A percentile compares a stretch with the other conserved stretches of the same genome.
These are phyloP conservation scores for Protaetia brevitarsis DNA, from an alignment of 1,140 invertebrate species.

Conservation along the genomic window DNA sequence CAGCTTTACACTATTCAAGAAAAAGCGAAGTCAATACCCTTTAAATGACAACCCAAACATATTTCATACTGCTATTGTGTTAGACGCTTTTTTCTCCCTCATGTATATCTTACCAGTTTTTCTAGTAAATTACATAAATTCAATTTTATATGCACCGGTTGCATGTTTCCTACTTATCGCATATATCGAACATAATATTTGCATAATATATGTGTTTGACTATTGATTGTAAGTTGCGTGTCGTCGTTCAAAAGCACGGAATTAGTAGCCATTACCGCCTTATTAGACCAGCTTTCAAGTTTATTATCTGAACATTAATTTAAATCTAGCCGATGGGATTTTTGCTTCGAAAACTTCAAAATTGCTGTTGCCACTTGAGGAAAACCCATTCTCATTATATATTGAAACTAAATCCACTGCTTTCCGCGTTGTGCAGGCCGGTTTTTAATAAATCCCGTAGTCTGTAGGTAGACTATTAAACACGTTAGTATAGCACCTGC, in stretches of 20 bases:
- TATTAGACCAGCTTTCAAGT: slow-evolving; percentile 15
- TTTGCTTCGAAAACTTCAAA: too few species aligned
- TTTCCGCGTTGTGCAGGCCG: background rate
- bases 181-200: slow-evolving; percentile 32
- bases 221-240: slow-evolving; percentile 29
- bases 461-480: background rate
- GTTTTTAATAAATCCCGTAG: background rate
- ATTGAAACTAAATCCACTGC: too few species aligned
- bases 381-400: too few species aligned
- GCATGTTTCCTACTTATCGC: slow-evolving; percentile 29
- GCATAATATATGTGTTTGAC: slow-evolving; percentile 31
- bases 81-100: too few species aligned
- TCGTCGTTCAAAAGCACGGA: slow-evolving; percentile 24
- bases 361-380: too few species aligned
- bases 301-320: background rate
- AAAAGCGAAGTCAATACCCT: too few species aligned
- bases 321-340: too few species aligned
- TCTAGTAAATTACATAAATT: slow-evolving; percentile 30
- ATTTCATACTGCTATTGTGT: too few species aligned
- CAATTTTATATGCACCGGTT: slow-evolving; percentile 26
- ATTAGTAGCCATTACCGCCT: slow-evolving; percentile 25
- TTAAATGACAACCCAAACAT: too few species aligned
- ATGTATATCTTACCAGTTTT: too few species aligned
- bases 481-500: background rate
- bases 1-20: too few species aligned